Base-by-base conservation (phyloP, 2,888 invertebrate genomes). In the Cataglyphis livida region DNA sequence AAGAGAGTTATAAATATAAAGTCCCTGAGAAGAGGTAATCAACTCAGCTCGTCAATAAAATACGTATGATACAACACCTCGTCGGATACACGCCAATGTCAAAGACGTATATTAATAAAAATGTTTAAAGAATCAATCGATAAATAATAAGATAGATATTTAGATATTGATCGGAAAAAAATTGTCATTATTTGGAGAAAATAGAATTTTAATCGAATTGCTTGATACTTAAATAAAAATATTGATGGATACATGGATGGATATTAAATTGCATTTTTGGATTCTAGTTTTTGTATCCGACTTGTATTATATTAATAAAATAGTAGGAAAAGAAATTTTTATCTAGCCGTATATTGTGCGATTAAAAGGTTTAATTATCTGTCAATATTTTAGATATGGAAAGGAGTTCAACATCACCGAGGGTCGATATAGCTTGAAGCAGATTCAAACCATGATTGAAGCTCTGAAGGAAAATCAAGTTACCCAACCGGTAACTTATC, bases 401-500 rank as follows among this genome's bases (percentile, higher is more conserved):
- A 41, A 3, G 25, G 82, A 85, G 25, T 41, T 75, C 1, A 91
- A 87, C 85, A 94, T 95, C 83, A 95, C 90, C 3, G 93, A 95
- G 64, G 96, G 96, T 1, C 95, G 95, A 41, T 98, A 98, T 93
- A 96, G 95, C 5, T 92, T 95, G 3, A 95, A 95, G 0, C 96
- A 98, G 73, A 96, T 97, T n/a, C 95, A 96, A 0, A 95, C 95
- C 25, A 98, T 98, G 98, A 91, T 96, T 2, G 93, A 96, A 3
- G 95, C 95, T 7, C 95, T 97, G 28, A 95, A 94, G 75, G 95
- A 95, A 51, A 95, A 95, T 81, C 95, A 95, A 18, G 94, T 96
- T 4, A 95, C 95, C n/a, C 97, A 97, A 92, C 95, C 96, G 57
- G 96, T 98, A 74, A 98, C 98, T 0, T 98, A 98, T 91, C 97